Evolutionary conservation across 2,888 invertebrate species (phyloP), one percentile per base, ranked within the genome.

Genomic region (Rhodophaea formosa): DNA sequence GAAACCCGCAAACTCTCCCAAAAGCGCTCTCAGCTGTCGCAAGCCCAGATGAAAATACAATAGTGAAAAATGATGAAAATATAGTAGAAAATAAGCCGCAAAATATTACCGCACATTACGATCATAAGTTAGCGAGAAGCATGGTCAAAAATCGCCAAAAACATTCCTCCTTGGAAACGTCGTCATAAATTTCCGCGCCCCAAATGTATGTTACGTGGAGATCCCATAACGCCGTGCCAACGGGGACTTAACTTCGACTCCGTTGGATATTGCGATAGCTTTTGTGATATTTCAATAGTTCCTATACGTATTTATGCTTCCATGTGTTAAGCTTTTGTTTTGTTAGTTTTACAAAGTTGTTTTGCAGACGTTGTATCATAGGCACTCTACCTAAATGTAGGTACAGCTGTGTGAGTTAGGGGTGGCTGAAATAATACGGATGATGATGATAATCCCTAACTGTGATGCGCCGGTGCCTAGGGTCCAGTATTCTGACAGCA

Each of bases 111-210:
- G 14, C 32, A 7, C 10, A 14, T 39, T 35, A 35, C 15, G 44
- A 44, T 30, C n/a, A 44, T 42, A 53, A 43, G n/a, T 53, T 30
- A 53, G 23, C 23, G 29, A 14, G 43, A 30, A n/a, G 23, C n/a
- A 53, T 42, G 53, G 53, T 30, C 44, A 53, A 53, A 47, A 53
- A 53, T 53, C 43, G 44, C 15, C 43, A 15, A 29, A 43, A 44
- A 53, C 53, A 43, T 43, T 53, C 30, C 43, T 53, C 29, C 43
- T 53, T 42, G 52, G 17, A 39, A 53, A 53, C 23, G 53, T 42
- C 30, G 5, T 43, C 43, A n/a, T 53, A 53, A 53, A 44, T 53
- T 17, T 53, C 23, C 53, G 39, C 29, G 12, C 47, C 42, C 53
- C 39, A 42, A 53, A 53, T 43, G 30, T 44, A 30, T 43, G 43